phyloP scores from a whole-genome alignment of 2,888 invertebrate species.

The Eledone cirrhosa region DNA sequence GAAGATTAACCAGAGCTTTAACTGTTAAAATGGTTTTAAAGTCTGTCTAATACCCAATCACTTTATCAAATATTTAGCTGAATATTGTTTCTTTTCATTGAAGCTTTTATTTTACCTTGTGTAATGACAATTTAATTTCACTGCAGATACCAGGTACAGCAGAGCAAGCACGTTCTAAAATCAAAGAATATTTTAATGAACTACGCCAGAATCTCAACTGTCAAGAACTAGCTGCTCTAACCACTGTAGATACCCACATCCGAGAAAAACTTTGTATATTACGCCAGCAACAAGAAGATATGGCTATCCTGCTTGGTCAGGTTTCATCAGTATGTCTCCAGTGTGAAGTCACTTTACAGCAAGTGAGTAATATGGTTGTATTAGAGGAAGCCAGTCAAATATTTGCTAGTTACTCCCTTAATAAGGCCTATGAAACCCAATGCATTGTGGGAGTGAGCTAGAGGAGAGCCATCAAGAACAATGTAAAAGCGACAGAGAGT shows the following conservation, averaged over 20 bases:
- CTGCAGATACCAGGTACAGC: conserved; percentile 65
- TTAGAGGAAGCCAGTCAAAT: no score
- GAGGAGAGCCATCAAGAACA: no score
- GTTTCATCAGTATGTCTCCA: conserved; percentile 71
- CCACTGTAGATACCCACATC: conserved; percentile 71
- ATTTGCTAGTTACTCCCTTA: no score
- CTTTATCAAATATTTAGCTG: not conserved
- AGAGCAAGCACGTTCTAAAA: conserved; percentile 67
- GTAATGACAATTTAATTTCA: not conserved
- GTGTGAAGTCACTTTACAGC: conserved; percentile 70
- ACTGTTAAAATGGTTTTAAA: no score
- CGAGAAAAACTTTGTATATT: conserved; percentile 70
- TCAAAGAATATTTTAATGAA: conserved; percentile 70
- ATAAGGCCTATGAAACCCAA: no score
- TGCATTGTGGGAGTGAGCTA: no score
- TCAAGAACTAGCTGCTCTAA: conserved; percentile 71
- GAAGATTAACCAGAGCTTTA: no score
- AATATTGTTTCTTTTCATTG: conserved; percentile 5
- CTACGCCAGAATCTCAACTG: conserved; percentile 69
- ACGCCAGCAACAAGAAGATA: conserved; percentile 71
- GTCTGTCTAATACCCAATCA: no score
- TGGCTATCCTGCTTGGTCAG: conserved; percentile 69
- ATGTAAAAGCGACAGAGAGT: no score
- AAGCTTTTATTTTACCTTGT: not conserved
- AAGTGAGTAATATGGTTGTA: conserved; percentile 47